Evolutionary conservation across 2,113 vertebrate genomes (phyloP).

Genomic region (Poeciliopsis prolifica): DNA sequence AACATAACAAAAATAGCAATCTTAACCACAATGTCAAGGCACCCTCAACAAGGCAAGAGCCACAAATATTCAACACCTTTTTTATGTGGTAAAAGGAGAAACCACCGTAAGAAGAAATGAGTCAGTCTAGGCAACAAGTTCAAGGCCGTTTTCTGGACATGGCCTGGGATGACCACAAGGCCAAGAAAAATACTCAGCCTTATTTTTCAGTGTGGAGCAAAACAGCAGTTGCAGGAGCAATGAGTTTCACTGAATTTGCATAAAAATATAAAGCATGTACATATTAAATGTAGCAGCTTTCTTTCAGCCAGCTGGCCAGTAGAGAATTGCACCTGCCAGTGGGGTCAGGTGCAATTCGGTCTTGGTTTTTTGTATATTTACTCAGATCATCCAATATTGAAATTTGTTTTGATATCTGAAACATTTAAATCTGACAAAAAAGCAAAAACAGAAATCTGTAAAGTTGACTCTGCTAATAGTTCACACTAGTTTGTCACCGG

Average conservation of each 20-base stretch:
- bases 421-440: no score
- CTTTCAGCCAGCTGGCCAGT: not conserved
- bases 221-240: not conserved
- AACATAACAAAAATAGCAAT: not conserved
- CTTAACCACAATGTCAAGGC: not conserved
- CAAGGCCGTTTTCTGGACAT: not conserved
- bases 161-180: not conserved
- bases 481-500: no score
- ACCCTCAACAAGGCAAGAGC: not conserved
- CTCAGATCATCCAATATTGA: no score
- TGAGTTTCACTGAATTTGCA: not conserved
- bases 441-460: no score
- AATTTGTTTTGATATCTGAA: no score
- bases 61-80: not conserved
- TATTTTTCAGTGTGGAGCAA: not conserved
- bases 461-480: no score
- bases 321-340: not conserved
- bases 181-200: not conserved
- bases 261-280: not conserved
- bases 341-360: not conserved
- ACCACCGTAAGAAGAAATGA: not conserved
- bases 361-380: not conserved
- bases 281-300: not conserved
- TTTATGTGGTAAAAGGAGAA: not conserved
- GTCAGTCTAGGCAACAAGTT: not conserved